Base-by-base conservation (phyloP, 2,113 vertebrate species). In the Thamnaconus septentrionalis region DNA sequence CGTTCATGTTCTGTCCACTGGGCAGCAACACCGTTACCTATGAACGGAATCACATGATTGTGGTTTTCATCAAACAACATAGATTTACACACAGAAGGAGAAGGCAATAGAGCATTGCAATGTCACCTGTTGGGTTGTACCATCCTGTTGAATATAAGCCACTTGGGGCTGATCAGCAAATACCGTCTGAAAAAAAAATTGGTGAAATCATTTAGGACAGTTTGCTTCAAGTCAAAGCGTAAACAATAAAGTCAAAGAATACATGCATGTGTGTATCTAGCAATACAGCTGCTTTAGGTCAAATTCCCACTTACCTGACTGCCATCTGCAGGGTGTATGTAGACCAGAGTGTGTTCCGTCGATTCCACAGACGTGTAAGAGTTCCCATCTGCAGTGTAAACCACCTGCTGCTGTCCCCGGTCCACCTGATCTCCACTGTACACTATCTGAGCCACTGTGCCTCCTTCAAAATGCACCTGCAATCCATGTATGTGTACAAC, bases 161-260 rank as follows among this genome's bases (percentile, higher is more conserved):
- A 99, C 95, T 83, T 99, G 97, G 61, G 96, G 93, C 50, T 97
- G 95, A 84, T 99, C 97, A 85, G 96, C 92, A 90, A 99, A 98
- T 66, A 98, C 94, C 66, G 94, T 86, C 97, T 99, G 69, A 31
- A 56, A 79, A 10, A 50, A 50, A 48, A 4, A 48, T 48, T 48
- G 46, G 8, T 3, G 8, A 50, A 50, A 50, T 31, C 18, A 31
- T 31, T 31, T 31, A 31, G 18, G 18, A 31, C 18, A 31, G 18
- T 31, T 31, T 31, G 18, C 18, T 31, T 31, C 18, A 31, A 31
- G 18, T 31, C 18, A 31, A 2, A 31, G 18, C 18, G 18, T 31
- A 31, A 31, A 31, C 18, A 31, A 31, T 31, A 31, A 31, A 31
- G 18, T 31, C 18, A 31, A 31, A 31, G 1, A 31, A 31, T 31